Conservation (phyloP, 2,888 invertebrate genomes). For the Drosophila helvetica region DNA sequence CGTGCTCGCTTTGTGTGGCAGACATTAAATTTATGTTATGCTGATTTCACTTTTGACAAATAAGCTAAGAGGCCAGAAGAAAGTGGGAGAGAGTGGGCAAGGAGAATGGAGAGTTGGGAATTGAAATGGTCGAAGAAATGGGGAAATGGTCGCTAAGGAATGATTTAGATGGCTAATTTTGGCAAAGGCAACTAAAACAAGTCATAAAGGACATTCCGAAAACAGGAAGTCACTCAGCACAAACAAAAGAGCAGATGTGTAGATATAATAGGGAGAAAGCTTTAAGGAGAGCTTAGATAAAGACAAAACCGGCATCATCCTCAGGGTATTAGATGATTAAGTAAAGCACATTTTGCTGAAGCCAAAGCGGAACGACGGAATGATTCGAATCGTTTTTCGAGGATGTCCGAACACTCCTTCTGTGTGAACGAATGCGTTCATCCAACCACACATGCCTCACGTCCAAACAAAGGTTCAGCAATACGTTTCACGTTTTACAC, state of each 20-base stretch:
- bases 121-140: slow-evolving; percentile 10
- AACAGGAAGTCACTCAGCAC: slow-evolving; percentile 13
- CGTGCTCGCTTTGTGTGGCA: slow-evolving; percentile 7
- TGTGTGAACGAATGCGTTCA: too few species aligned
- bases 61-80: slow-evolving; percentile 7
- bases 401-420: too few species aligned
- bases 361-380: too few species aligned
- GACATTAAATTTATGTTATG: slow-evolving; percentile 56
- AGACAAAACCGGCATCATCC: neutral
- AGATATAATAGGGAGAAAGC: neutral
- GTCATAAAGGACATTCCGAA: neutral
- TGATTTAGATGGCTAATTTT: slow-evolving; percentile 34
- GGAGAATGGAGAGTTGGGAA: neutral
- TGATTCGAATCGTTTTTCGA: too few species aligned
- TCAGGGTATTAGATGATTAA: neutral
- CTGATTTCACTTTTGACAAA: slow-evolving; percentile 44
- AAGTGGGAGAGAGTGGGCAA: slow-evolving; percentile 6
- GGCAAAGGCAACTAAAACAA: slow-evolving; percentile 10
- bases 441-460: too few species aligned
- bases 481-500: too few species aligned
- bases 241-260: neutral
- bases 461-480: too few species aligned
- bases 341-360: neutral
- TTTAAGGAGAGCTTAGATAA: neutral
- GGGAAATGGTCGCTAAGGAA: neutral